Base-by-base conservation (phyloP, 1,140 invertebrate genomes). In the Cotesia chilonis region DNA sequence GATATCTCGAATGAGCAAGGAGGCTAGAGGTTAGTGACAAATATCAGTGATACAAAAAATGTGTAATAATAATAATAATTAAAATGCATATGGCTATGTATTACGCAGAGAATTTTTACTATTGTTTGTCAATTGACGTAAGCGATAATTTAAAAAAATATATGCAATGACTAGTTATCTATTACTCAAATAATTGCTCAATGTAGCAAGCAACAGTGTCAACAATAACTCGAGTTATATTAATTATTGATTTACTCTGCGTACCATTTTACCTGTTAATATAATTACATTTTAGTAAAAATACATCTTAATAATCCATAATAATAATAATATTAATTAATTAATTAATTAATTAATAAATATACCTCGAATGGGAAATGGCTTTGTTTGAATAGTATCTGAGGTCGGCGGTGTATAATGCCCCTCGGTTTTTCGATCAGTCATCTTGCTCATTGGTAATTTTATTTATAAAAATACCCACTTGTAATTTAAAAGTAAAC, bases 311-410 rank as follows among this genome's bases (percentile, higher is more conserved):
- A 1, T 28, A 28, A 28, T 28, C 28, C 1, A 28, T 3, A 28
- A 28, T 3, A 28, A 28, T 3, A 28, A 28, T 14, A 1, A 14
- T 41, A 20, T 60, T 47, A 70, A 52, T 9, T 1, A 28, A 9
- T 4, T 72, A 75, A 72, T 28, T 28, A 28, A 28, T 28, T 68
- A 72, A 59, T 70, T 69, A 47, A 69, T 73, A 66, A 68, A 80
- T 80, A 88, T 88, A 91, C 93, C 93, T 89, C 93, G 88, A 67
- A 94, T 93, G 17, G 93, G 94, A 83, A 95, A 94, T 51, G 93
- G 93, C 87, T 95, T 95, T 7, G 94, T 95, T 88, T 94, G 93
- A 63, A 94, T 92, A 12, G 93, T 94, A 80, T 94, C 93, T 38
- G 92, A 91, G 28, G 91, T 93, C 14, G 92, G 92, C 54, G 92